Base-by-base conservation (phyloP, 2,888 invertebrate species). In the Ryuthela nishihirai region DNA sequence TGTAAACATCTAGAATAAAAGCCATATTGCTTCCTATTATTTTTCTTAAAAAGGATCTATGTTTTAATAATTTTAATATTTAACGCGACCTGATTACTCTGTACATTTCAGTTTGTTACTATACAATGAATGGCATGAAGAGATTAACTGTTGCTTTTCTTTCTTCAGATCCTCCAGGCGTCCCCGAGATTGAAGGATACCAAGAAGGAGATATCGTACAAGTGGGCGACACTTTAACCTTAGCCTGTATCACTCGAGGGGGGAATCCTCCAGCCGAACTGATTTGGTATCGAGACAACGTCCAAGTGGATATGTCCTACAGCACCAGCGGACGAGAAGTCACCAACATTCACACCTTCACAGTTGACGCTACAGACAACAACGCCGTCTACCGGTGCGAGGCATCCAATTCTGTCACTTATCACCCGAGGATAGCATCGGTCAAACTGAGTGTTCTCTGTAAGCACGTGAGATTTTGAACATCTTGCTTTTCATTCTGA, bases 231-330 rank as follows among this genome's bases (percentile, higher is more conserved):
- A 86, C 84, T 50, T 81, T 95, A 12, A 89, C 88, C 70, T 80
- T 97, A 67, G 83, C 85, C 62, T 99, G 99, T 78, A 81, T 87
- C 50, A 92, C 95, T 60, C 81, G 88, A 20, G 95, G 97, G 3
- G 99, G 99, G 0, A 99, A 99, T 78, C 99, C 99, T 2, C 87
- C 92, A 6, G 94, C 97, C 0, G 88, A 91, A 73, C 82, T 95
- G 40, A 85, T 90, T 68, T 95, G 95, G 95, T 95, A 88, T 78
- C 88, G 90, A 74, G 93, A 95, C 72, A 87, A 88, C 18, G 86
- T 87, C 67, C 87, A 88, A 72, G 86, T 91, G 45, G 81, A 88
- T 35, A 88, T 87, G 83, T 85, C 88, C 4, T 91, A 88, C 73
- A 84, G 84, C 64, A 88, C 90, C 20, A 83, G 85, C 59, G 87